Evolutionary conservation across 2,888 invertebrate genomes (phyloP).

Genomic region (Nemoura dubitans): DNA sequence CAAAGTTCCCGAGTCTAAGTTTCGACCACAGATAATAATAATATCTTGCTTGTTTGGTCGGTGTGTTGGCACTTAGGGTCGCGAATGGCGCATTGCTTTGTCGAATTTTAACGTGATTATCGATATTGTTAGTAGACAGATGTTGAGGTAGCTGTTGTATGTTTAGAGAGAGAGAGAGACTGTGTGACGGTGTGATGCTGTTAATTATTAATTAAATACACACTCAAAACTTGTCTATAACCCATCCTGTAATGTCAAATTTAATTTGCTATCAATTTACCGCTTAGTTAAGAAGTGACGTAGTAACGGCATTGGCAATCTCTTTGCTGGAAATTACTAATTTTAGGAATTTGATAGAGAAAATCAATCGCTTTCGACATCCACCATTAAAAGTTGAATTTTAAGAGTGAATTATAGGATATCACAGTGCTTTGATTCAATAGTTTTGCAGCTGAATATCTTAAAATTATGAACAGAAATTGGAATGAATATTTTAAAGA

Average conservation of each 20-base stretch:
- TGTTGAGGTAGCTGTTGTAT: not conserved
- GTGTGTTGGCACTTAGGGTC: not conserved
- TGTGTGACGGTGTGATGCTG: not conserved
- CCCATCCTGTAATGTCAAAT: not conserved
- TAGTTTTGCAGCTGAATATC: not conserved
- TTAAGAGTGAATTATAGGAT: no score
- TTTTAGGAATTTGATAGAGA: not conserved
- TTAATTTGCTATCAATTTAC: not conserved
- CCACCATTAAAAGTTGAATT: no score
- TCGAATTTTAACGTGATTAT: not conserved
- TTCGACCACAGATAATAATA: not conserved
- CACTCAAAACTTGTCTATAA: not conserved
- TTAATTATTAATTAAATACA: slow-evolving; percentile 7
- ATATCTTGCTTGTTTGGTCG: not conserved
- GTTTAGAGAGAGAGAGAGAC: not conserved
- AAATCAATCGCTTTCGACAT: not conserved
- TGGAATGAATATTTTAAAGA: not conserved
- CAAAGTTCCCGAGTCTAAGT: not conserved
- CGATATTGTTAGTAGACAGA: not conserved
- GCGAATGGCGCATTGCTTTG: not conserved
- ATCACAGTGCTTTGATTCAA: not conserved
- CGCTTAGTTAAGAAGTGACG: not conserved
- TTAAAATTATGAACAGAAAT: no score
- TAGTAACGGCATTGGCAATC: no score
- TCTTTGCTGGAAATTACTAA: not conserved